These are phyloP conservation scores for Muntiacus reevesi DNA, from an alignment of 2,113 vertebrate species.

Conservation along the genomic window DNA sequence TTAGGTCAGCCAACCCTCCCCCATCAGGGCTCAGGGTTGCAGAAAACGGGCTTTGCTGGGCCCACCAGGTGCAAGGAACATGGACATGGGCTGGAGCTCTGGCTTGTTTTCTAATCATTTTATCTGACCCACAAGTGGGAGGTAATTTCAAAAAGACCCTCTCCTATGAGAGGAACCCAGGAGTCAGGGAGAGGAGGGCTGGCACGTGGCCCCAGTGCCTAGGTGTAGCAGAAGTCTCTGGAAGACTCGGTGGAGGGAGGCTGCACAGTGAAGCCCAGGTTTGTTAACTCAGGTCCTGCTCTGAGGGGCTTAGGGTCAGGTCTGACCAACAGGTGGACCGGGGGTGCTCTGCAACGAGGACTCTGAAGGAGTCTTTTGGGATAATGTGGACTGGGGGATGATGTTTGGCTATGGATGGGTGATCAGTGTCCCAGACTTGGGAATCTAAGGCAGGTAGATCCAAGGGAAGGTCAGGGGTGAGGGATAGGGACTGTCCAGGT, in stretches of 20 bases:
- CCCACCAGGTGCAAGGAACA: neutral
- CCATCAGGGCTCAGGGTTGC: neutral
- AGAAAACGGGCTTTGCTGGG: neutral
- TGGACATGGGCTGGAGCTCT: neutral
- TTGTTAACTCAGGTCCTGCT: neutral
- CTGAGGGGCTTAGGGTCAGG: neutral
- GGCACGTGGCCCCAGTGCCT: neutral
- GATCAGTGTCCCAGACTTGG: too few species aligned
- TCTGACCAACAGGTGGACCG: neutral
- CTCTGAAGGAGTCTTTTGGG: too few species aligned
- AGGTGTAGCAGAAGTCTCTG: fast-evolving
- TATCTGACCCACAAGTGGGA: neutral
- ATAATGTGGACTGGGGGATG: too few species aligned
- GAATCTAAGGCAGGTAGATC: too few species aligned
- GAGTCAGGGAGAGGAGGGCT: neutral
- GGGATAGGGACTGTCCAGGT: too few species aligned
- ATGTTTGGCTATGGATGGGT: too few species aligned
- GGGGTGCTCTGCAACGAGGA: neutral
- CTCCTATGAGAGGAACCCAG: neutral
- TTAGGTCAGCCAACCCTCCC: neutral
- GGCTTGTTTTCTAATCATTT: neutral
- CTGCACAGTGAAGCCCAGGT: neutral
- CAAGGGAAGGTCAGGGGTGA: too few species aligned
- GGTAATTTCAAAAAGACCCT: neutral
- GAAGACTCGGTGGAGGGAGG: neutral